Evolutionary conservation across 1,140 invertebrate species (phyloP).

Genomic region (Pissodes strobi): DNA sequence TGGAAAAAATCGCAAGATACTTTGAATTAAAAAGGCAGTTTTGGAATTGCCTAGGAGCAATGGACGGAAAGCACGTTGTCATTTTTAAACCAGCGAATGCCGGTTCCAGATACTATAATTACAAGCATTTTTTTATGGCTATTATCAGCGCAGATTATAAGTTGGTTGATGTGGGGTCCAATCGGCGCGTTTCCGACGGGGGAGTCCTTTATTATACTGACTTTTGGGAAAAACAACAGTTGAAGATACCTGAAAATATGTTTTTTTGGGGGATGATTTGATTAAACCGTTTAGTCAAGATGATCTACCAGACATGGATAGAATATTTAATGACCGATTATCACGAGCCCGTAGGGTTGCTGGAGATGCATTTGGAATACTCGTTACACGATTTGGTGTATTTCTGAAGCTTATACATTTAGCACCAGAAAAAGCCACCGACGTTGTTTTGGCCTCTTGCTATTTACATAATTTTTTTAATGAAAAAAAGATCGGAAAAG

Average conservation of each 20-base stretch:
- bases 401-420: background rate
- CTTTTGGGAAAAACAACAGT: background rate
- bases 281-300: background rate
- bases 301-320: background rate
- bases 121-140: background rate
- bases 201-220: background rate
- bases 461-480: background rate
- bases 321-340: background rate
- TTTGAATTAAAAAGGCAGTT: background rate
- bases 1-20: background rate
- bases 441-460: background rate
- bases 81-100: background rate
- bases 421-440: background rate
- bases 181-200: background rate
- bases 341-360: background rate
- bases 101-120: background rate
- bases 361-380: background rate
- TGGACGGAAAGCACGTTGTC: background rate
- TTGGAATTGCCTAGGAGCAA: background rate
- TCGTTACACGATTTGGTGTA: background rate
- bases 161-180: background rate
- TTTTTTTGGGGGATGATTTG: background rate
- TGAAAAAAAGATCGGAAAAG: background rate
- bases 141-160: no score
- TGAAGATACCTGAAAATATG: background rate